Percentiles rank a stretch among this genome's conserved stretches.
These are phyloP conservation scores for Aethina tumida DNA, from an alignment of 1,140 invertebrate species.

Conservation along the genomic window DNA sequence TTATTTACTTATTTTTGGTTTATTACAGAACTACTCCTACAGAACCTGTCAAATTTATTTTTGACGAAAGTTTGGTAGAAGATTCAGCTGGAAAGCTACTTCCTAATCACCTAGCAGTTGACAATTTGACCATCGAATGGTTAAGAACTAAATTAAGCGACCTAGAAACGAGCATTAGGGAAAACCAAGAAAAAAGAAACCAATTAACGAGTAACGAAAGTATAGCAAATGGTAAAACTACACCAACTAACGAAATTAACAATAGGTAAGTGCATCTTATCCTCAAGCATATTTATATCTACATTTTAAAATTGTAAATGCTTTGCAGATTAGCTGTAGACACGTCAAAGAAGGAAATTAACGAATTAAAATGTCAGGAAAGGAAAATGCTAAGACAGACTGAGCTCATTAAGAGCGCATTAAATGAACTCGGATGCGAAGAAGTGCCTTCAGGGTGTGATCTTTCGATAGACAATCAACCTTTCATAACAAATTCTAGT, in stretches of 20 bases:
- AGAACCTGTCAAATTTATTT: constrained; percentile 65
- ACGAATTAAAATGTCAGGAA: constrained; percentile 63
- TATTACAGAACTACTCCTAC: constrained; percentile 57
- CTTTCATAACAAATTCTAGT: constrained; percentile 26
- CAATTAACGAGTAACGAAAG: constrained; percentile 14
- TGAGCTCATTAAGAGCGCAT: constrained; percentile 70
- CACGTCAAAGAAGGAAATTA: constrained; percentile 37
- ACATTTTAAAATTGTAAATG: not conserved
- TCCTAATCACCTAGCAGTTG: constrained; percentile 75
- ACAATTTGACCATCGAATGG: constrained; percentile 85
- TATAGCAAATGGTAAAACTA: constrained; percentile 28
- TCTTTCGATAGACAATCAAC: constrained; percentile 48
- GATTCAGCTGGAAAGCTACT: constrained; percentile 71
- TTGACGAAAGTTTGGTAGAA: constrained; percentile 75
- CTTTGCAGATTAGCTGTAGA: constrained; percentile 25
- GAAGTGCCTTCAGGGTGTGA: constrained; percentile 78
- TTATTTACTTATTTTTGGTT: not conserved
- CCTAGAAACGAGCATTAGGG: constrained; percentile 59
- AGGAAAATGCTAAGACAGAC: constrained; percentile 68
- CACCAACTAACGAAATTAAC: constrained; percentile 25
- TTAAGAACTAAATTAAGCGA: constrained; percentile 65
- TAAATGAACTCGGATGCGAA: constrained; percentile 76
- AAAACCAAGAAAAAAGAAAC: constrained; percentile 53
- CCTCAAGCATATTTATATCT: not conserved
- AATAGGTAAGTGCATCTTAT: constrained; percentile 22